A percentile compares a stretch with the other conserved stretches of the same genome.
Conservation (phyloP, 1,140 invertebrate species). For the Probaryconus sp. region DNA sequence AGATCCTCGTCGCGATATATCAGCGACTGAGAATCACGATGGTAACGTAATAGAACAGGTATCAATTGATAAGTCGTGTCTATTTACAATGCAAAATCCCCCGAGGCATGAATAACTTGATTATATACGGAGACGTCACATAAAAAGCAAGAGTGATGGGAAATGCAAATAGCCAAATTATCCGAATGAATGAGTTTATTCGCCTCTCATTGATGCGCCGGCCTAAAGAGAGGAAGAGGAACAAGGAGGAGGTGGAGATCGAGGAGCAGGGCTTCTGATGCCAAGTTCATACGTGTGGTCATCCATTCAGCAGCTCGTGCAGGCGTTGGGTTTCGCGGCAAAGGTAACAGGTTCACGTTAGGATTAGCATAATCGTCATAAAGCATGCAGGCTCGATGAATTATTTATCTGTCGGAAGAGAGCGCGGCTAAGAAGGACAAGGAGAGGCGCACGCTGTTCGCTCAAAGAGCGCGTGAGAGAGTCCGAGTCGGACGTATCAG, state of each 20-base stretch:
- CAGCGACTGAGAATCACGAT: not conserved
- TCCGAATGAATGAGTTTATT: conserved; percentile 62
- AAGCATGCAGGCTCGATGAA: conserved; percentile 72
- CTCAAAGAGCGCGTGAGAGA: conserved; percentile 49
- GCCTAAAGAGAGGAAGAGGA: not conserved
- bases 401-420: conserved; percentile 71
- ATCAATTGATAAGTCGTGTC: not conserved
- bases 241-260: conserved; percentile 17
- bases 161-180: conserved; percentile 60
- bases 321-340: conserved; percentile 63
- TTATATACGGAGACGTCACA: conserved; percentile 15
- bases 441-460: conserved; percentile 38
- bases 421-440: conserved; percentile 53
- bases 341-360: conserved; percentile 66
- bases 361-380: conserved; percentile 75
- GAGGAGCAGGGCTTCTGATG: conserved; percentile 41
- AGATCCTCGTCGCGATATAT: conserved; percentile 2
- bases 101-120: conserved; percentile 39
- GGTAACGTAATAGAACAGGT: not conserved
- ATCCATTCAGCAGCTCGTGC: conserved; percentile 62
- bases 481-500: too few relatives aligned
- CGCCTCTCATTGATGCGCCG: conserved; percentile 52
- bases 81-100: conserved; percentile 15
- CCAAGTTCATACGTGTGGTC: conserved; percentile 62
- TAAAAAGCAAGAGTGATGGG: conserved; percentile 42